Evolutionary conservation across 2,113 vertebrate genomes (phyloP).

Genomic region (Amphilophus citrinellus): DNA sequence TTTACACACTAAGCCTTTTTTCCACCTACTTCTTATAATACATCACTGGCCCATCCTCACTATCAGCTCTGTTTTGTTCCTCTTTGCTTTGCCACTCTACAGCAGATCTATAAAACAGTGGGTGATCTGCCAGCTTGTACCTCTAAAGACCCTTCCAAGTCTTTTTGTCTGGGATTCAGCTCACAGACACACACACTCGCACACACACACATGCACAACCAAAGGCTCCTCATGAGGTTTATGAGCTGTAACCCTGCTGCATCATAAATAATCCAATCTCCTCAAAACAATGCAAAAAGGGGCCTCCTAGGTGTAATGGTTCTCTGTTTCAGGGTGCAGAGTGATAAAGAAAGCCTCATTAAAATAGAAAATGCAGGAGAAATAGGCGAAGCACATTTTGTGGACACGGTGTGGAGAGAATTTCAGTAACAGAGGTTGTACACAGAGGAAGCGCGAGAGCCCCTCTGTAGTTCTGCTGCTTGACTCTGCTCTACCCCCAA

Average conservation of each 20-base stretch:
- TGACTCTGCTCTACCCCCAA: conserved; percentile 54
- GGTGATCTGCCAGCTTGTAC: conserved; percentile 46
- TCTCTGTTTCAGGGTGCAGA: conserved; percentile 34
- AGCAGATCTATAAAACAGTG: conserved; percentile 58
- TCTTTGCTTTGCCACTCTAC: conserved; percentile 33
- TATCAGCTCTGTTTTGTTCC: conserved; percentile 24
- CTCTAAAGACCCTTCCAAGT: conserved; percentile 46
- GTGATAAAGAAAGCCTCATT: conserved; percentile 44
- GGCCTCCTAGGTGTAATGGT: conserved; percentile 39
- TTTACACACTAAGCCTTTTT: conserved; percentile 5
- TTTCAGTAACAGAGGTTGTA: conserved; percentile 43
- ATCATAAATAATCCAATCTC: conserved; percentile 73
- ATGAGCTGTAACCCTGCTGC: conserved; percentile 64
- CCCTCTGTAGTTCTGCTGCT: conserved; percentile 9
- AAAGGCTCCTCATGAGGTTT: conserved; percentile 64
- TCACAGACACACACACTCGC: conserved; percentile 20
- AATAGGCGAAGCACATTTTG: conserved; percentile 28
- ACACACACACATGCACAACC: conserved; percentile 45
- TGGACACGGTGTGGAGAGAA: conserved; percentile 9
- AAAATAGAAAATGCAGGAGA: neutral
- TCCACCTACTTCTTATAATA: conserved; percentile 11
- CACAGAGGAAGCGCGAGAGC: conserved; percentile 9
- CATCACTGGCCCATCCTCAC: conserved; percentile 16
- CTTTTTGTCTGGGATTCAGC: conserved; percentile 49
- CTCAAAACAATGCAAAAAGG: conserved; percentile 57